A percentile compares a stretch with the other conserved stretches of the same genome.
Conservation (phyloP, 2,797 vertebrate species). For the Morelia viridis region DNA sequence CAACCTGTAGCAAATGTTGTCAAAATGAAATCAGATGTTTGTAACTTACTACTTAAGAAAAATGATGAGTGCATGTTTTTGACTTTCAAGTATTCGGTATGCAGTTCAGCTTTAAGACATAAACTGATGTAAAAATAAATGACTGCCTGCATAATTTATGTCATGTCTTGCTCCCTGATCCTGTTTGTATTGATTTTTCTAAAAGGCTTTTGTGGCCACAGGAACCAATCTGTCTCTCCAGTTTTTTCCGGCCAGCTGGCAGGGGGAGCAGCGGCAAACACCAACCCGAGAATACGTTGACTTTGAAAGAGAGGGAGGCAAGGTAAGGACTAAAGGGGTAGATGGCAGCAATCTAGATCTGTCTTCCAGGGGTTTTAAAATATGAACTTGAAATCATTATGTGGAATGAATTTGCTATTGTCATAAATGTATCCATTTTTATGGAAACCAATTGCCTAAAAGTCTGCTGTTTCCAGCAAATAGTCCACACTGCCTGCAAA, state of each 20-base stretch:
- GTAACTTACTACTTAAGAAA: constrained; percentile 96
- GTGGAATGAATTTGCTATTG: background rate
- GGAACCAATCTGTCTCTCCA: constrained; percentile 99
- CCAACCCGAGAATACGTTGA: constrained; percentile 97
- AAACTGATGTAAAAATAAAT: constrained; percentile 89
- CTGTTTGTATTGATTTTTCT: constrained; percentile 90
- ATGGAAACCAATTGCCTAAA: background rate
- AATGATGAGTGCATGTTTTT: constrained; percentile 89
- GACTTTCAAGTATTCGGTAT: constrained; percentile 74
- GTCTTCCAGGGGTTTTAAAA: constrained; percentile 8
- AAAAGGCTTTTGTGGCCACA: constrained; percentile 99
- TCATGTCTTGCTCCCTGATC: constrained; percentile 85
- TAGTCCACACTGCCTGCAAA: background rate
- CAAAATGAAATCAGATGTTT: constrained; percentile 97
- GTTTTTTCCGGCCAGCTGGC: constrained; percentile 98
- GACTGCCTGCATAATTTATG: constrained; percentile 89
- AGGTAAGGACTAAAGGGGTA: constrained; percentile 81
- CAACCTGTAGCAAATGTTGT: constrained; percentile 84
- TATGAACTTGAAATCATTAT: fast-evolving
- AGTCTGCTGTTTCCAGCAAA: background rate
- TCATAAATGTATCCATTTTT: background rate
- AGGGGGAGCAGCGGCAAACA: constrained; percentile 94
- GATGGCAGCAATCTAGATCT: constrained; percentile 31
- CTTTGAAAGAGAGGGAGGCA: constrained; percentile 96
- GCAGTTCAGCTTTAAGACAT: constrained; percentile 77